phyloP scores from a whole-genome alignment of 53 echinoderm and acorn worm species.

The Apostichopus leukothele region DNA sequence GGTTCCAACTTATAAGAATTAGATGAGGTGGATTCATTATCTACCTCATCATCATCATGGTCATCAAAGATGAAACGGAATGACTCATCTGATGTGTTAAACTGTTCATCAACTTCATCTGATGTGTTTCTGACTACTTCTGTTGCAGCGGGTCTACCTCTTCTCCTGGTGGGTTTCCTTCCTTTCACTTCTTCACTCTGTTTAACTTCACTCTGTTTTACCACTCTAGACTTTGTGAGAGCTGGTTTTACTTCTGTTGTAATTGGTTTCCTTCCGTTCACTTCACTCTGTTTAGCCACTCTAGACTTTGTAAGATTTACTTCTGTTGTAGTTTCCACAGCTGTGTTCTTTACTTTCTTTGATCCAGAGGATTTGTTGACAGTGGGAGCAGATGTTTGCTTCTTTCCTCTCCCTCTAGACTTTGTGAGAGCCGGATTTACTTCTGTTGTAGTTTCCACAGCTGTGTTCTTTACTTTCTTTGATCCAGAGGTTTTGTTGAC shows the following conservation, averaged over 20 bases:
- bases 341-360: neutral
- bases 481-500: neutral
- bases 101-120: conserved; percentile 40
- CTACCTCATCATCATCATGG: neutral
- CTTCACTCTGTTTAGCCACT: conserved; percentile 40
- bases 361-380: neutral
- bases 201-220: neutral
- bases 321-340: neutral
- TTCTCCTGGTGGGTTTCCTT: conserved; percentile 41
- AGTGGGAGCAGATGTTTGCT: neutral
- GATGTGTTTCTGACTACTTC: conserved; percentile 57
- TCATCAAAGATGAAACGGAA: neutral
- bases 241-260: conserved; percentile 49
- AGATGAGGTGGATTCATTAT: neutral
- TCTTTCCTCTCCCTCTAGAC: conserved; percentile 45
- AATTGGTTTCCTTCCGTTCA: conserved; percentile 22
- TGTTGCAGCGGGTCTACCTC: conserved; percentile 50
- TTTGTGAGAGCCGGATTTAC: conserved; percentile 9
- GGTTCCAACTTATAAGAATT: neutral
- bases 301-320: conserved; percentile 25
- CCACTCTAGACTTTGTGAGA: neutral
- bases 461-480: neutral
- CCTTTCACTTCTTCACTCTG: neutral
- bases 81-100: neutral
- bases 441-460: neutral